Base-by-base conservation (phyloP, 2,797 vertebrate species). In the Crocidura indochinensis region DNA sequence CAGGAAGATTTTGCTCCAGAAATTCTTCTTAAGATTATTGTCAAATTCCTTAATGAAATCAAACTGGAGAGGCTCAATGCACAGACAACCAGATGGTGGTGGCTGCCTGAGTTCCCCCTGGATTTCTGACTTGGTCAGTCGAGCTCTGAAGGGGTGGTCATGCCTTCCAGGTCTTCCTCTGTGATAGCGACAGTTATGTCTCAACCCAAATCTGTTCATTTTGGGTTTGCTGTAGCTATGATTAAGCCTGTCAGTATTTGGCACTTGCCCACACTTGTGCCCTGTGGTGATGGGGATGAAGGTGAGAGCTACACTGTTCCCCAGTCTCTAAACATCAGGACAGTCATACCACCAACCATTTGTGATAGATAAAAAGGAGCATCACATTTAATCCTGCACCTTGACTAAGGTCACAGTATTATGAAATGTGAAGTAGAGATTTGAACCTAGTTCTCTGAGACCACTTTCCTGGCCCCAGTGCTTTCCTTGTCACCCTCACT, bases 1-100 rank as follows among this genome's bases (percentile, higher is more conserved):
- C 87, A 92, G 93, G 94, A 96, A 92, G 86, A 94, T 94, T 96
- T 97, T 91, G 97, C 95, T 95, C 96, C 84, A 97, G 97, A 95
- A 94, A 83, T 73, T 73, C 94, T 95, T 95, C 77, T 56, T 74
- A 31, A 89, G 38, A 56, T 47, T 51, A 62, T 67, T 86, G 84
- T 90, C 90, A 96, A 97, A 95, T 96, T 94, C 83, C 90, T 96
- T 90, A 91, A 29, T 62, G 75, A 86, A 94, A 76, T 26, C 73
- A 71, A 26, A 17, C 12, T 8, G 27, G 53, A 20, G 10, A 87
- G 46, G 49, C 44, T 53, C 31, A 51, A 24, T 51, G 6, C 8
- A 10, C 29, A 47, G 26, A 9, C 65, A 60, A 49, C 15, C 26
- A 26, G 1, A 38, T 22, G 44, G 44, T 46, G 51, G 31, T 6